Evolutionary conservation across 2,888 invertebrate species (phyloP), one percentile per base, ranked within the genome.

Genomic region (Zeuzera pyrina): DNA sequence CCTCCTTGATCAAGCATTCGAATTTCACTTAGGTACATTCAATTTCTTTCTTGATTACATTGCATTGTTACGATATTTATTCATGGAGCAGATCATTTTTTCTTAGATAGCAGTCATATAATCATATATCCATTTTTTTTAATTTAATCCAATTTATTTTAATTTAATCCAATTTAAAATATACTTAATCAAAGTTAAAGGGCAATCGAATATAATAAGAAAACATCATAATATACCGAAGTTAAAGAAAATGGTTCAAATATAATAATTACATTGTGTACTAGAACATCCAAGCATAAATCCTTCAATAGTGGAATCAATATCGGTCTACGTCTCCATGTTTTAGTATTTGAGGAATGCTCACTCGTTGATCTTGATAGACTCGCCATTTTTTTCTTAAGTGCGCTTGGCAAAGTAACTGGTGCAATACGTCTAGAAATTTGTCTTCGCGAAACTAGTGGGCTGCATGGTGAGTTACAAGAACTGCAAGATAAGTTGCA

Each of bases 231-330:
- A n/a, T n/a, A n/a, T n/a, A n/a, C n/a, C n/a, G n/a, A n/a, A n/a
- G n/a, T n/a, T n/a, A n/a, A n/a, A n/a, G n/a, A n/a, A n/a, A n/a
- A n/a, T n/a, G n/a, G n/a, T n/a, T n/a, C n/a, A n/a, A n/a, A n/a
- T n/a, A n/a, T n/a, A n/a, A 12, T 43, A 52, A 49, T 72, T 78
- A 87, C 89, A 76, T 87, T 84, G 47, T 72, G 57, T 23, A 87
- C 74, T 27, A 88, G 72, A 33, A 85, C 64, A 51, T 86, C 79
- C 55, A 88, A 65, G 53, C 88, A 87, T 19, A 88, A 49, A 27
- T 78, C 77, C 41, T 85, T 85, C 15, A 87, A 58, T 3, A 64
- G 61, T 24, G 73, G 67, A 24, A 87, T 72, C 15, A 64, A 49
- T 36, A 61, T 51, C n/a, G 72, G 70, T 36, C 85, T 73, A 46